Evolutionary conservation across 2,113 vertebrate species (phyloP).

Genomic region (Eulemur rufifrons): DNA sequence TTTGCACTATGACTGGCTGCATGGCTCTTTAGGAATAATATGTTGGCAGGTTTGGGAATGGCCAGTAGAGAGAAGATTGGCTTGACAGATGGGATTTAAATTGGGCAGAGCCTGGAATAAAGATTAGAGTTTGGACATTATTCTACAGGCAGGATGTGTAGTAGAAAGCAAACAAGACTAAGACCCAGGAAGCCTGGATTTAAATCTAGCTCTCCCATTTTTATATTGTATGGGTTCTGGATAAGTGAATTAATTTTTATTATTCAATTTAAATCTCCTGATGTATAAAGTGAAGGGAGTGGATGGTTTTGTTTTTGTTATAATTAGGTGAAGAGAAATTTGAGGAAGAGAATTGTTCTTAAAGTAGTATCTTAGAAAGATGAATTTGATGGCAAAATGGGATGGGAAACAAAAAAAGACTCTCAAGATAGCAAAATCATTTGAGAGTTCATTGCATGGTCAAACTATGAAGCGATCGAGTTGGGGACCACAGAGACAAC

Average conservation of each 20-base stretch:
- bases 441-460: background rate
- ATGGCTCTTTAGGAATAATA: slow-evolving; percentile 13
- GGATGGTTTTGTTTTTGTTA: background rate
- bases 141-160: background rate
- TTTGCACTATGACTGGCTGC: background rate
- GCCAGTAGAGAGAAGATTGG: background rate
- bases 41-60: slow-evolving; percentile 32
- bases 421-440: background rate
- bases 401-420: background rate
- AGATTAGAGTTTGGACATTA: background rate
- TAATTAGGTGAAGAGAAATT: background rate
- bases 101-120: background rate
- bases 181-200: background rate
- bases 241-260: background rate
- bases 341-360: background rate
- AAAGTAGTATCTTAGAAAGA: background rate
- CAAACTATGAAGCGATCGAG: background rate
- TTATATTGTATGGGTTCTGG: background rate
- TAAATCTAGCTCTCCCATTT: background rate
- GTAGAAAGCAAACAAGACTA: background rate
- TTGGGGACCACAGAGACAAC: background rate
- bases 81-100: slow-evolving; percentile 34
- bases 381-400: background rate
- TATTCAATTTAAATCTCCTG: background rate
- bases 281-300: background rate